Percentiles rank a stretch among this genome's conserved stretches.
Evolutionary conservation across 37 sponge, comb jelly and placozoan genomes (phyloP).

Genomic region (Theonella swinhoei): DNA sequence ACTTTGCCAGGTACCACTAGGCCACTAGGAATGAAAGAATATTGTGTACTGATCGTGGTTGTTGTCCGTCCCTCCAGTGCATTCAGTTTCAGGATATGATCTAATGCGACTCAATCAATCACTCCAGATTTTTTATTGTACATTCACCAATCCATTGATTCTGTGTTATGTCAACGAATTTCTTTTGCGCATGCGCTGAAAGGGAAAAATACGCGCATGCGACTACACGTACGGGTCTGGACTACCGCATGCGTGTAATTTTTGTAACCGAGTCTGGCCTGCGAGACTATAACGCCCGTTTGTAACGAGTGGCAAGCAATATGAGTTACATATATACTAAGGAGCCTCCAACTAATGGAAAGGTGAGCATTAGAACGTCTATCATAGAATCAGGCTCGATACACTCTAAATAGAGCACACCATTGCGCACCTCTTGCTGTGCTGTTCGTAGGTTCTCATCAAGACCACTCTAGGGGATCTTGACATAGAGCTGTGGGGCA

Average conservation of each 20-base stretch:
- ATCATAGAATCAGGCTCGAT: background rate
- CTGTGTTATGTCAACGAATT: background rate
- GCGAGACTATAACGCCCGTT: background rate
- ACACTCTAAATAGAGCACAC: background rate
- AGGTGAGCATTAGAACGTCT: slow-evolving; percentile 66
- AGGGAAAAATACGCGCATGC: background rate
- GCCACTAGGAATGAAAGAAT: background rate
- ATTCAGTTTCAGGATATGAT: background rate
- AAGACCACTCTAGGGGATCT: slow-evolving; percentile 89
- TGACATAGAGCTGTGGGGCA: slow-evolving; percentile 97
- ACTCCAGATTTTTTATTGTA: too few species aligned
- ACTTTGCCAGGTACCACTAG: slow-evolving; percentile 55
- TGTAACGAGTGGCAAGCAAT: background rate
- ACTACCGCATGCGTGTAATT: too few species aligned
- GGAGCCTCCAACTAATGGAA: slow-evolving; percentile 96
- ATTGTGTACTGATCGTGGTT: background rate
- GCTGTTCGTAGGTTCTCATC: slow-evolving; percentile 70
- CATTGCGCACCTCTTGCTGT: background rate
- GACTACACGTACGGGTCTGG: too few species aligned
- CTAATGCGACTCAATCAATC: background rate
- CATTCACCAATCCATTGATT: background rate
- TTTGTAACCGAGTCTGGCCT: background rate
- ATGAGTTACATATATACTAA: slow-evolving; percentile 98
- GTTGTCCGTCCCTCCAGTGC: background rate
- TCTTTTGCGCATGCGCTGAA: background rate